These are phyloP conservation scores for Ostrea edulis DNA, from an alignment of 1,140 invertebrate genomes.

Conservation along the genomic window DNA sequence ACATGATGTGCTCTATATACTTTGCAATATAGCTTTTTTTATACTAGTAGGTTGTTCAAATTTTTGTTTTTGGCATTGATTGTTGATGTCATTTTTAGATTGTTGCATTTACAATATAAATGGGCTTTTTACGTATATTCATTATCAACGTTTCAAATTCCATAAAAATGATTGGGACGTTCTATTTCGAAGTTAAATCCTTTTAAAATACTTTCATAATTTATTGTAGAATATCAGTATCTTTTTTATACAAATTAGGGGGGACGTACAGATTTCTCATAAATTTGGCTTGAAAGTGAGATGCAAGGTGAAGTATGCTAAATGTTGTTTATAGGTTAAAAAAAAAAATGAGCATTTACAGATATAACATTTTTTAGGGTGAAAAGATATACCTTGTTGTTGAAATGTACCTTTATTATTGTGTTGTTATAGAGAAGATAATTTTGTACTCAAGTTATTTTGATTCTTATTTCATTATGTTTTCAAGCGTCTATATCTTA, in stretches of 20 bases:
- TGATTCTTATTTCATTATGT: neutral
- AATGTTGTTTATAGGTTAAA: neutral
- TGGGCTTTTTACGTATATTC: neutral
- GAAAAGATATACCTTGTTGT: neutral
- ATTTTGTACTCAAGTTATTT: neutral
- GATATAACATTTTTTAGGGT: neutral
- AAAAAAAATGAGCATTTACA: neutral
- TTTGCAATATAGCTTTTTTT: conserved; percentile 18
- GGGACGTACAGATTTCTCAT: neutral
- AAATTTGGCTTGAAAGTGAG: neutral
- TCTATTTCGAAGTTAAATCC: neutral
- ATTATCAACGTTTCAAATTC: neutral
- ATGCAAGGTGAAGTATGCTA: neutral
- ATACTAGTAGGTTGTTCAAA: neutral
- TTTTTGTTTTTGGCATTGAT: neutral
- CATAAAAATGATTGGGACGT: neutral
- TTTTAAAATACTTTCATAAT: neutral
- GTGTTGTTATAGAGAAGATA: neutral
- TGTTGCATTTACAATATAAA: neutral
- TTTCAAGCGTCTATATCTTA: neutral
- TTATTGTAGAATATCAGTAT: neutral
- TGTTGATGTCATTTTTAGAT: neutral
- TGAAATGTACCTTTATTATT: neutral
- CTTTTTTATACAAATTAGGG: no score
- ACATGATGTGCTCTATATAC: conserved; percentile 1